Percentiles rank a stretch among this genome's conserved stretches.
phyloP scores from a whole-genome alignment of 1,140 invertebrate genomes.

The Anagrus nilaparvatae region DNA sequence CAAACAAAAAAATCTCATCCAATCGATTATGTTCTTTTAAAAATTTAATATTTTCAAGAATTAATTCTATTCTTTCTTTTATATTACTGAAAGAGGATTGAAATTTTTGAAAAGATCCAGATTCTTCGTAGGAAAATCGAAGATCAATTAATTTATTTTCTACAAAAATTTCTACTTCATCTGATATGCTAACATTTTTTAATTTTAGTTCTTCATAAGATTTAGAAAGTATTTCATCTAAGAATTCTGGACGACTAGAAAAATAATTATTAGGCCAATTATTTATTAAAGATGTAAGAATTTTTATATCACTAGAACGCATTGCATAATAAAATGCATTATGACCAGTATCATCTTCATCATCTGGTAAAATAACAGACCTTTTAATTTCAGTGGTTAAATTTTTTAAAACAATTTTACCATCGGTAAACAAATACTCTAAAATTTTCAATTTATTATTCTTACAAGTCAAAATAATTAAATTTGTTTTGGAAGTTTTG shows the following conservation, averaged over 20 bases:
- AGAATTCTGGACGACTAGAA: neutral
- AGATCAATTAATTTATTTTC: neutral
- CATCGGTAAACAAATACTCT: slow-evolving; percentile 2
- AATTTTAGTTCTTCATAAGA: slow-evolving; percentile 2
- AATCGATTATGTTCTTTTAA: neutral
- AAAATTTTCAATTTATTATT: slow-evolving; percentile 5
- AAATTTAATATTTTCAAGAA: neutral
- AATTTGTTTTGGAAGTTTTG: slow-evolving; percentile 5
- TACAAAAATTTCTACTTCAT: neutral
- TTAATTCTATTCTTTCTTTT: neutral
- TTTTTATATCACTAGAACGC: neutral
- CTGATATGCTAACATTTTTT: neutral
- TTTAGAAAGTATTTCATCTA: slow-evolving; percentile 5
- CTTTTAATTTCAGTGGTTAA: neutral
- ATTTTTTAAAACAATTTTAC: neutral
- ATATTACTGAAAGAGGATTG: neutral
- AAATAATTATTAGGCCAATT: slow-evolving; percentile 5
- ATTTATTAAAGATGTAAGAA: neutral
- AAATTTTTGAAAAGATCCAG: slow-evolving; percentile 1
- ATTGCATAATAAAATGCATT: slow-evolving; percentile 7
- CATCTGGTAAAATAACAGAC: neutral
- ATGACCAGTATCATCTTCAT: slow-evolving; percentile 2
- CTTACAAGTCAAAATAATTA: neutral
- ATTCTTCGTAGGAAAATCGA: neutral
- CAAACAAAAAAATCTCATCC: neutral